Evolutionary conservation across 1,140 invertebrate species (phyloP), one percentile per base, ranked within the genome.

Genomic region (Vanessa atalanta): DNA sequence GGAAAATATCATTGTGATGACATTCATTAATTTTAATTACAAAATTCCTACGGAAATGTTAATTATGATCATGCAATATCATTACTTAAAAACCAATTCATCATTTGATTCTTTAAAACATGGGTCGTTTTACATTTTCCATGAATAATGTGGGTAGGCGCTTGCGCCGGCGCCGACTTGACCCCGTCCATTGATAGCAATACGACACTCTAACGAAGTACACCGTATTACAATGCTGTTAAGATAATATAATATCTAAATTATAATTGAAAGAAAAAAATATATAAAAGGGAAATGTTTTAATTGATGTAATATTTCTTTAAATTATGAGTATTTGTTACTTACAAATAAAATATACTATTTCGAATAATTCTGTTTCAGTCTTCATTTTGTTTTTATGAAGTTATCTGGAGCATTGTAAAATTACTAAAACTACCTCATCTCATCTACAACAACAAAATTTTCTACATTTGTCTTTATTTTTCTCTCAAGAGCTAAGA

Each of bases 141-240:
- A 37, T 64, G 69, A 71, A 71, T 23, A 47, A 57, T 65, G 69
- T 51, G 15, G 61, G 50, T 37, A 71, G 26, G 31, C 63, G 47
- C 48, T 76, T 80, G 60, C 60, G 69, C 61, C 60, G 83, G 82
- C 80, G 83, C 82, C 79, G 79, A 65, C 67, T 79, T 80, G 81
- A 80, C 79, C 79, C 73, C 73, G 68, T 84, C 48, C 69, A 43
- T 71, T 65, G 69, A 64, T 71, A 51, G 48, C 48, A 43, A 71
- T 20, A 47, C 16, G 55, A 69, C 55, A 69, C 55, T 53, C 47
- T 26, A 23, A 65, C 64, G 20, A 48, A 20, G 47, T 65, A 23
- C 20, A 50, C 50, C 64, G n/a, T 26, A 50, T 65, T 48, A 23
- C 16, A 31, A 8, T 50, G 50, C 64, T 37, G 14, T n/a, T 61